Evolutionary conservation across 2,113 vertebrate genomes (phyloP).

Genomic region (Crotophaga sulcirostris): DNA sequence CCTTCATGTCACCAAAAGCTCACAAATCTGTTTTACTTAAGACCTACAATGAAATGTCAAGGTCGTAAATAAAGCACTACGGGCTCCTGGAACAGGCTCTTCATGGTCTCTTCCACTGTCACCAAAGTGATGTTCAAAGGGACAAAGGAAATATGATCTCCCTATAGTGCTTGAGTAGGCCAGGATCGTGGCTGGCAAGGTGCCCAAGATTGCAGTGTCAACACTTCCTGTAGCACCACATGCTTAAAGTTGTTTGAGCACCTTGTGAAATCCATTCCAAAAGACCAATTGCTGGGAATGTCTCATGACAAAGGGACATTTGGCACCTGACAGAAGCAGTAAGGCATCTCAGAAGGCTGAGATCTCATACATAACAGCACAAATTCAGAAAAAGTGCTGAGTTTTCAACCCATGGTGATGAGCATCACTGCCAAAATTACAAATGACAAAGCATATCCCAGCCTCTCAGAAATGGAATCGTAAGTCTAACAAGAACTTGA

Average conservation of each 20-base stretch:
- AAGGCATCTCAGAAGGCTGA: not conserved
- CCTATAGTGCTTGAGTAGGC: too few species aligned
- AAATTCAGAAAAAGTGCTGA: not conserved
- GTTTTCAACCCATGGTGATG: rapidly evolving
- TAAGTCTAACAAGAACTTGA: not conserved
- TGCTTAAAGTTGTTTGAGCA: not conserved
- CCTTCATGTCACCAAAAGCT: not conserved
- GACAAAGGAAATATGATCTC: not conserved
- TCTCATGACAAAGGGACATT: not conserved
- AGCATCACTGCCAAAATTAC: rapidly evolving
- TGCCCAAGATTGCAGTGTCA: rapidly evolving
- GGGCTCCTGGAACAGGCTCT: not conserved
- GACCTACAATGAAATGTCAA: not conserved
- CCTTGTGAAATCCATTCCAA: not conserved
- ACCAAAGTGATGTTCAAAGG: rapidly evolving
- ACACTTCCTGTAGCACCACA: not conserved
- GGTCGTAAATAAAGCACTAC: not conserved
- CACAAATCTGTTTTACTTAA: not conserved
- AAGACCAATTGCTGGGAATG: not conserved
- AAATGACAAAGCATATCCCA: not conserved
- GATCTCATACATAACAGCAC: not conserved
- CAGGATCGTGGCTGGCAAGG: not conserved
- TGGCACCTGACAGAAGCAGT: not conserved
- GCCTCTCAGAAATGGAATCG: rapidly evolving
- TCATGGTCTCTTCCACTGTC: not conserved